A percentile compares a stretch with the other conserved stretches of the same genome.
These are phyloP conservation scores for Geotrypetes seraphini DNA, from an alignment of 2,797 vertebrate species.

Conservation along the genomic window DNA sequence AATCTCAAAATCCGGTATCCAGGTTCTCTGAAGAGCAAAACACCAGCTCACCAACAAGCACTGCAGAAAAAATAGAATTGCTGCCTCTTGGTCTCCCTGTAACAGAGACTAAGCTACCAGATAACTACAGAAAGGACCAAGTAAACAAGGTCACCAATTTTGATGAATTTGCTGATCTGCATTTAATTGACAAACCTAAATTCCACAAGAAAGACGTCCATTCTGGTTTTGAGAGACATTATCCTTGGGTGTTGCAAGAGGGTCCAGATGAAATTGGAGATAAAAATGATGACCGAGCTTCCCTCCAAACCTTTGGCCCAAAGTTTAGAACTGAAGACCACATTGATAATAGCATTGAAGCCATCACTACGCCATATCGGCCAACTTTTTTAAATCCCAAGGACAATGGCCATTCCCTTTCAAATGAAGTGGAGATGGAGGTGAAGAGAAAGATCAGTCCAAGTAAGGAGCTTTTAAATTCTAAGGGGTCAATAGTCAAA, in stretches of 20 bases:
- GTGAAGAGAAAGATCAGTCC: background rate
- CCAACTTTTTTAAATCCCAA: fast-evolving
- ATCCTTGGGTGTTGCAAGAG: conserved; percentile 33
- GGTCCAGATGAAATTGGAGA: background rate
- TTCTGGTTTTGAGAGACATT: conserved; percentile 33
- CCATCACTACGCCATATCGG: fast-evolving
- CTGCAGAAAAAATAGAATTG: too few relatives aligned
- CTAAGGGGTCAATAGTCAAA: too few relatives aligned
- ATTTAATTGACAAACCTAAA: too few relatives aligned
- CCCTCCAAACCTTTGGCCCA: fast-evolving
- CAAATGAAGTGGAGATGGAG: conserved; percentile 3
- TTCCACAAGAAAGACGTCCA: conserved; percentile 8
- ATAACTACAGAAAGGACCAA: too few relatives aligned
- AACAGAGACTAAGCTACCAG: too few relatives aligned
- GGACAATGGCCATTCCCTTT: background rate
- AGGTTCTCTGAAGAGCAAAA: too few relatives aligned
- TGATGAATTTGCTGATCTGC: too few relatives aligned
- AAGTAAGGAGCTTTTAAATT: background rate
- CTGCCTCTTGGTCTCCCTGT: too few relatives aligned
- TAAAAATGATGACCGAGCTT: fast-evolving
- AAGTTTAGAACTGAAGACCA: background rate
- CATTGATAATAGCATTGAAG: background rate
- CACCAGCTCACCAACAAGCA: too few relatives aligned
- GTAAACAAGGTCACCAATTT: too few relatives aligned
- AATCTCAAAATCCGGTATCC: too few relatives aligned